Base-by-base conservation (phyloP, 2,888 invertebrate species). In the Eucriotettix oculatus region DNA sequence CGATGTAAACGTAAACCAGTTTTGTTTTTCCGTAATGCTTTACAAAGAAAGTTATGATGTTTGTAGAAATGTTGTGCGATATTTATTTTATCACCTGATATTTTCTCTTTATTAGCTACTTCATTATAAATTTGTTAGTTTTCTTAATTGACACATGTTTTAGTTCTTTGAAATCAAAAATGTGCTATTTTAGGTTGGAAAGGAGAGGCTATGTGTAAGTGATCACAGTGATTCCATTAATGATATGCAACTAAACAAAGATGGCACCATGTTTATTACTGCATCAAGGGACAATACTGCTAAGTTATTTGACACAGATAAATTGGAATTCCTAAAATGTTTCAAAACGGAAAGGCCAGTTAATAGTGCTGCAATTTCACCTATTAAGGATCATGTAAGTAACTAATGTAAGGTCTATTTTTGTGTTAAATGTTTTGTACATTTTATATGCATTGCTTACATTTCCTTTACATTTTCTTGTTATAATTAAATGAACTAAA, bases 321-420 rank as follows among this genome's bases (percentile, higher is more conserved):
- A 89, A 14, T 75, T 99, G 61, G 83, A 90, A 73, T 81, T 86
- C 53, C 75, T 97, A 64, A 99, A 99, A 73, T 90, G 90, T 10
- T 99, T 95, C 77, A 95, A 94, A 76, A 98, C 98, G 0, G 98
- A 98, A 71, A 80, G 98, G 65, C 98, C 97, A 0, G 93, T 99
- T 0, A 99, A 99, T 74, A 98, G 98, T 0, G 99, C 98, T 0
- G 89, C 97, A 1, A 87, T 99, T 64, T 96, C 97, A 65, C 98
- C 99, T 0, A 88, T 91, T 66, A 77, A 85, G 60, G 96, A 98
- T 74, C 98, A 99, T 77, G 98, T 85, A 70, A 74, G 77, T 67
- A 48, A 48, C n/a, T 12, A 48, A 48, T 48, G 29, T 29, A n/a
- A n/a, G n/a, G n/a, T n/a, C 29, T 43, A 14, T 17, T 43, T 16